Evolutionary conservation across 92 coral and sea anemone genomes (phyloP).

Genomic region (Plumapathes pennacea): DNA sequence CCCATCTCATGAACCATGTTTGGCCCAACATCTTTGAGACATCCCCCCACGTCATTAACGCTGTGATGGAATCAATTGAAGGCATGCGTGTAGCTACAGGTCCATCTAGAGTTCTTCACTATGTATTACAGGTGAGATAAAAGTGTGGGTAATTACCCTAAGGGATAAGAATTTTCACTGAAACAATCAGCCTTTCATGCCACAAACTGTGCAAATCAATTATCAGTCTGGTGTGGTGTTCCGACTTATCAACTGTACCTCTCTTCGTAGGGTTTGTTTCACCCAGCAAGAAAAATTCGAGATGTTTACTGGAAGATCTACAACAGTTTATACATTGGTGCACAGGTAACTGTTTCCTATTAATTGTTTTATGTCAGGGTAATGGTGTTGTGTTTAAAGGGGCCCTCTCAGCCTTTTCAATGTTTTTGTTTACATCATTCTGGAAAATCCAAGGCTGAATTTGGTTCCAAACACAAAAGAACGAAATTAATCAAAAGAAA

Average conservation of each 20-base stretch:
- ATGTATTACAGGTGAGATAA: slow-evolving; percentile 79
- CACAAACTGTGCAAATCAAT: no score
- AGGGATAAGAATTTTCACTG: no score
- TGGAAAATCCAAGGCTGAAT: not conserved
- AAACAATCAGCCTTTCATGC: no score
- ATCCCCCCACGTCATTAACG: slow-evolving; percentile 97
- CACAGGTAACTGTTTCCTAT: slow-evolving; percentile 70
- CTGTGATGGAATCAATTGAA: slow-evolving; percentile 95
- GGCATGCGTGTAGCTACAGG: slow-evolving; percentile 97
- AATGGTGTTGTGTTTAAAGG: no score
- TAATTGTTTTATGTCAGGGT: not conserved
- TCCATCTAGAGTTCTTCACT: slow-evolving; percentile 85
- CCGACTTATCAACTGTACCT: not conserved
- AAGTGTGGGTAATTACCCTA: no score
- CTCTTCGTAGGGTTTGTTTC: slow-evolving; percentile 81
- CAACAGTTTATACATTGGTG: slow-evolving; percentile 95
- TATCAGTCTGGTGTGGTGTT: no score
- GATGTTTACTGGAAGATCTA: slow-evolving; percentile 99
- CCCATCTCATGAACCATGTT: slow-evolving; percentile 90
- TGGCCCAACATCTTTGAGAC: slow-evolving; percentile 99
- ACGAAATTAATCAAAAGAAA: no score
- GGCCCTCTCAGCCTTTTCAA: no score
- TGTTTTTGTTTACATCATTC: no score
- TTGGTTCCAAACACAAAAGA: no score
- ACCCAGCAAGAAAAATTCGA: slow-evolving; percentile 98